phyloP scores from a whole-genome alignment of 2,113 vertebrate genomes.

The Ageneiosus marmoratus region DNA sequence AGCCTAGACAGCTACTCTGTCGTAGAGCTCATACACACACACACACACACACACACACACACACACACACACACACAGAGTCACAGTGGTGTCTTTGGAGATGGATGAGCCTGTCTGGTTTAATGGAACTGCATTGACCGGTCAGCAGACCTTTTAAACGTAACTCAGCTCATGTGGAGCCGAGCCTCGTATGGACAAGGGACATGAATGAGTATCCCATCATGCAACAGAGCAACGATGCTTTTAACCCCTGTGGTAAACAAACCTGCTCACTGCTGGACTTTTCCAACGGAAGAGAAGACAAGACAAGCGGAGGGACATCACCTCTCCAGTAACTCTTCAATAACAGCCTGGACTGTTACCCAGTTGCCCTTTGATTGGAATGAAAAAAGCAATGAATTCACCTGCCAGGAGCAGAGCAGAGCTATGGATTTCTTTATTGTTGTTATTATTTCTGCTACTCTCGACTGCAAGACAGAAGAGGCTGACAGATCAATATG shows the following conservation, averaged over 20 bases:
- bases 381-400: neutral
- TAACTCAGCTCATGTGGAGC: conserved; percentile 34
- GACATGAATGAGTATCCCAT: conserved; percentile 26
- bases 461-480: conserved; percentile 6
- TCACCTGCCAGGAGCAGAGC: conserved; percentile 10
- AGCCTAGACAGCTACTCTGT: too few species aligned
- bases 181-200: conserved; percentile 24
- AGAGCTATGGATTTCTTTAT: conserved; percentile 33
- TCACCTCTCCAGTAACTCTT: conserved; percentile 17
- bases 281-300: conserved; percentile 3
- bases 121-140: conserved; percentile 42
- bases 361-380: conserved; percentile 35
- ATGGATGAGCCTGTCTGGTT: conserved; percentile 50
- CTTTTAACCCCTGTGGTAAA: conserved; percentile 40
- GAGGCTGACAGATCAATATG: conserved; percentile 36
- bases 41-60: neutral
- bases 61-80: neutral
- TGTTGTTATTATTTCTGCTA: conserved; percentile 24
- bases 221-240: conserved; percentile 11
- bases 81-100: conserved; percentile 26
- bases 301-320: conserved; percentile 23
- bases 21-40: too few species aligned
- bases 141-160: conserved; percentile 41
- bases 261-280: conserved; percentile 18
- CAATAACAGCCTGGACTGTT: conserved; percentile 41